Evolutionary conservation across 2,113 vertebrate genomes (phyloP).

Genomic region (Dipodomys merriami): DNA sequence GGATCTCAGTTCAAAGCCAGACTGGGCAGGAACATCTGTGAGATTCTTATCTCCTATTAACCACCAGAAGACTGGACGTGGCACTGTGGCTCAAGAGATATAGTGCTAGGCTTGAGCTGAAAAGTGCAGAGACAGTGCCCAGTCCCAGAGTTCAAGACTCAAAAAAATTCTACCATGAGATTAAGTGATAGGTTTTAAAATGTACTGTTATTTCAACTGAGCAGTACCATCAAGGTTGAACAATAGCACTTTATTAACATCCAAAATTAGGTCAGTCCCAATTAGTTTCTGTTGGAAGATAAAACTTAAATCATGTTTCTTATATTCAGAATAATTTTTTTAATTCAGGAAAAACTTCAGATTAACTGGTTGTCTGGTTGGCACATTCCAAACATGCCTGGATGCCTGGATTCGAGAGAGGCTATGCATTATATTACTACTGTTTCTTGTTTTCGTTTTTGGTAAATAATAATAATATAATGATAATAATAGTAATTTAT

Average conservation of each 20-base stretch:
- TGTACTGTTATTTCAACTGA: background rate
- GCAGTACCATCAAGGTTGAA: background rate
- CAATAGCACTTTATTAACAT: conserved; percentile 25
- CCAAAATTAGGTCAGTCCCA: conserved; percentile 26
- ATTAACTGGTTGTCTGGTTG: background rate
- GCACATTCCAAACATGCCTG: conserved; percentile 17
- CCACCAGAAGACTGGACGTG: background rate
- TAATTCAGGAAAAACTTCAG: conserved; percentile 18
- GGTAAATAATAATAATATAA: no score
- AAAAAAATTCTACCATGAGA: background rate
- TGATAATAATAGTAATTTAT: conserved; percentile 6
- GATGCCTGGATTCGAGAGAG: background rate
- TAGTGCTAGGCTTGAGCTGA: background rate
- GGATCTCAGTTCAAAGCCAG: no score
- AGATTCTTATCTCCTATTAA: no score
- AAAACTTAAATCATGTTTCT: conserved; percentile 19
- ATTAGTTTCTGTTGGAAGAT: conserved; percentile 10
- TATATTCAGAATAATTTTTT: background rate
- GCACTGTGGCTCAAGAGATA: background rate
- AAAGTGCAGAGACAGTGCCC: no score
- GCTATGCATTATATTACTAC: background rate
- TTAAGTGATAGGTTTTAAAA: conserved; percentile 32
- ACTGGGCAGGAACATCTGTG: no score
- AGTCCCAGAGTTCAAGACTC: background rate
- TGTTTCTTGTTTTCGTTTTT: conserved; percentile 37